Evolutionary conservation across 2,797 vertebrate species (phyloP), one percentile per base, ranked within the genome.

Genomic region (Limosa lapponica): DNA sequence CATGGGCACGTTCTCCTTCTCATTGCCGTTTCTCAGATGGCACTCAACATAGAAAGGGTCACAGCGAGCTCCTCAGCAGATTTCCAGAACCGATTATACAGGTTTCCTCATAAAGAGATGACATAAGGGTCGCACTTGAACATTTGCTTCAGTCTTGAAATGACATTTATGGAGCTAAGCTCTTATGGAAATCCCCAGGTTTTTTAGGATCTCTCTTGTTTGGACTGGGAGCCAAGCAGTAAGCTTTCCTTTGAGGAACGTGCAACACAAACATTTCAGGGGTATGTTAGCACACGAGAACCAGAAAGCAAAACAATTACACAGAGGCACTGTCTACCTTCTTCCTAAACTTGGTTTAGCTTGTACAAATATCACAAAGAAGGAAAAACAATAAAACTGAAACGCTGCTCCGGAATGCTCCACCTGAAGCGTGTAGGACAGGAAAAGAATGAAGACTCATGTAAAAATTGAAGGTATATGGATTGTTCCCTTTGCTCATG

Each of bases 331-430:
- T 49, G 48, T 82, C 93, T 71, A 52, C 44, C 32, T 94, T 84
- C 36, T 93, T 84, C 28, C 39, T 54, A 36, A 83, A 80, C 64
- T 67, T 81, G 65, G 69, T 67, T 88, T 36, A 86, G 36, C 57
- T 88, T 85, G 25, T 36, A 72, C 64, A 88, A 94, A 80, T 67
- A 66, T 34, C 65, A 91, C 34, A 72, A 65, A 87, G 58, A 61
- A 72, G n/a, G 43, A 82, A 92, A 94, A 84, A 49, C 73, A 90
- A 87, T 90, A 90, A 77, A 94, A 82, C 34, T 73, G 65, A 89
- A 92, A 73, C 4, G 6, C 25, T 84, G 66, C 41, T 92, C 62
- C 80, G 82, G 54, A 87, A 85, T 55, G 46, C 10, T 65, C 61
- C 23, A 80, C 15, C 32, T 28, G 16, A 89, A 91, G 12, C 22